phyloP scores from a whole-genome alignment of 2,113 vertebrate genomes.

The Anser brachyrhynchus region DNA sequence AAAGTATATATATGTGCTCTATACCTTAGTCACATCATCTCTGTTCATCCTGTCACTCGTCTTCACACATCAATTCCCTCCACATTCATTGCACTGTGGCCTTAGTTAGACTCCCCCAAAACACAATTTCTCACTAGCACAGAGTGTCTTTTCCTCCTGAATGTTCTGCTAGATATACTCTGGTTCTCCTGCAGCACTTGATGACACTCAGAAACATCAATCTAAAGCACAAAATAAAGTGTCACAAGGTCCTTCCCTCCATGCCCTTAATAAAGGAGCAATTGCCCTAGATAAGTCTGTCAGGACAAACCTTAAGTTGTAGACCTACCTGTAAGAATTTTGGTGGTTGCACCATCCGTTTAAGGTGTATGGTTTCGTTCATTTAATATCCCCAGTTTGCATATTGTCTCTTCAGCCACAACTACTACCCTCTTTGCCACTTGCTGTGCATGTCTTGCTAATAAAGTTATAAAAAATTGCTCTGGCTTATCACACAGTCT shows the following conservation, averaged over 20 bases:
- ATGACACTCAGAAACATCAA: background rate
- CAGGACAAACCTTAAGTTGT: background rate
- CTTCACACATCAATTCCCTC: background rate
- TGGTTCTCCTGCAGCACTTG: background rate
- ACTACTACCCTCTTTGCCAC: background rate
- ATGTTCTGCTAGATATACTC: background rate
- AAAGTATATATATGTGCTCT: background rate
- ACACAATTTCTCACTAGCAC: background rate
- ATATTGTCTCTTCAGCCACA: background rate
- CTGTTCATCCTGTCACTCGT: background rate
- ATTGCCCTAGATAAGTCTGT: background rate
- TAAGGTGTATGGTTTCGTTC: background rate
- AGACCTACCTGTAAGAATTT: background rate
- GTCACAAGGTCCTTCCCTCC: background rate
- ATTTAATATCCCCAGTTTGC: background rate
- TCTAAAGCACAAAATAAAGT: background rate
- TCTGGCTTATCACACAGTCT: background rate
- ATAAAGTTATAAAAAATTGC: background rate
- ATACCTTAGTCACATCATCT: background rate
- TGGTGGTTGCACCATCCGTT: background rate
- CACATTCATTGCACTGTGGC: background rate
- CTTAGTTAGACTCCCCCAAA: background rate
- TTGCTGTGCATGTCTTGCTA: background rate
- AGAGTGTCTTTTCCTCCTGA: background rate
- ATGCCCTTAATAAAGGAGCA: background rate